Percentiles rank a stretch among this genome's conserved stretches.
Evolutionary conservation across 2,797 vertebrate genomes (phyloP).

Genomic region (Phaenicophaeus curvirostris): DNA sequence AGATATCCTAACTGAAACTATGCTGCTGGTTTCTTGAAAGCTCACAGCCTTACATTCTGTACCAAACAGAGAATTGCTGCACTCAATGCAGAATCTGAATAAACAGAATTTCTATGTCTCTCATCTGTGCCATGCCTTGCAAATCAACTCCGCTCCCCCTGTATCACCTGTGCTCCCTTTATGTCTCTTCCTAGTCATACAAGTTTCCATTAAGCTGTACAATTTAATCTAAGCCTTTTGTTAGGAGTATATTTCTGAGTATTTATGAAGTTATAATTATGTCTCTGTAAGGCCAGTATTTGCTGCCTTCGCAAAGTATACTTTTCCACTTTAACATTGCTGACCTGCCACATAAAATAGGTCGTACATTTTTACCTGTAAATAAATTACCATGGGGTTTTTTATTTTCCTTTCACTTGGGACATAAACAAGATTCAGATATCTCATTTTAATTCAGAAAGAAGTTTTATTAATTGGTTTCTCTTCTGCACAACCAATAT

Average conservation of each 20-base stretch:
- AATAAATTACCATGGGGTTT: constrained; percentile 44
- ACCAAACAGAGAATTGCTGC: neutral
- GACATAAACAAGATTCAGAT: neutral
- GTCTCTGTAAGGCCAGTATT: constrained; percentile 45
- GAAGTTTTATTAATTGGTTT: neutral
- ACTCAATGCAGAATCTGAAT: neutral
- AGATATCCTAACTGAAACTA: neutral
- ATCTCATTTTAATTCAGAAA: neutral
- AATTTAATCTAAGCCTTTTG: constrained; percentile 47
- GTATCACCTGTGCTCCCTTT: neutral
- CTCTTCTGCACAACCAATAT: neutral
- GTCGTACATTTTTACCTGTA: constrained; percentile 50
- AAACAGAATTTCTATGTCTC: neutral
- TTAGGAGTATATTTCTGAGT: constrained; percentile 8
- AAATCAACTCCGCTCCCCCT: neutral
- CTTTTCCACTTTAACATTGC: constrained; percentile 50
- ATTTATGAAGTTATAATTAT: constrained; percentile 54
- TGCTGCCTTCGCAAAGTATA: constrained; percentile 40
- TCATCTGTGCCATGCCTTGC: constrained; percentile 15
- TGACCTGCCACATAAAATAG: constrained; percentile 51
- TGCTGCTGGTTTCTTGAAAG: neutral
- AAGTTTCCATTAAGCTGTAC: constrained; percentile 31
- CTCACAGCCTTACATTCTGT: neutral
- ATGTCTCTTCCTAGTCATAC: constrained; percentile 41
- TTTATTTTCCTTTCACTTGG: neutral